These are phyloP conservation scores for Phasia obesa DNA, from an alignment of 2,888 invertebrate genomes.

Conservation along the genomic window DNA sequence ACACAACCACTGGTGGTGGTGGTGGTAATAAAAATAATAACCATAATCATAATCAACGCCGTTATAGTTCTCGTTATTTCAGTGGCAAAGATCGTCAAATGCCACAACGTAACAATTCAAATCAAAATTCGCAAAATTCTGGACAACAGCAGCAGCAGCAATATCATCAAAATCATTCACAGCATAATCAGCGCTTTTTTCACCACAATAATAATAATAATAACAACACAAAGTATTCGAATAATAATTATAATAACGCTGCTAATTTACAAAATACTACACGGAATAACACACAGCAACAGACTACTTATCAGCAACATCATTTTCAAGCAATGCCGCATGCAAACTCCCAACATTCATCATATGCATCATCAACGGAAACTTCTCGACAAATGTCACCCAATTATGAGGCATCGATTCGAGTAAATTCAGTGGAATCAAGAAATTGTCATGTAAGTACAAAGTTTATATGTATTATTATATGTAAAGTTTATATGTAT, in stretches of 20 bases:
- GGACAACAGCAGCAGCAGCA: slow-evolving; percentile 41
- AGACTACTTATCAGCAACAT: slow-evolving; percentile 9
- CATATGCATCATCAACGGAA: slow-evolving; percentile 47
- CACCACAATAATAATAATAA: slow-evolving; percentile 43
- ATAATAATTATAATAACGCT: slow-evolving; percentile 35
- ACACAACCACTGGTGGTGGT: slow-evolving; percentile 25
- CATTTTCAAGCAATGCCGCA: slow-evolving; percentile 28
- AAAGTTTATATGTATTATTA: not conserved
- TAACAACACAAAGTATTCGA: slow-evolving; percentile 24
- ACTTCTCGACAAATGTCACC: slow-evolving; percentile 73
- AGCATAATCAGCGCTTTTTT: slow-evolving; percentile 58
- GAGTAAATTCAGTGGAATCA: slow-evolving; percentile 35
- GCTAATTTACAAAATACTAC: slow-evolving; percentile 36
- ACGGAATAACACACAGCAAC: slow-evolving; percentile 50
- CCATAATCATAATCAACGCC: slow-evolving; percentile 66
- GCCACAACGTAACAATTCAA: slow-evolving; percentile 65
- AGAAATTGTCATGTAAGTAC: slow-evolving; percentile 56
- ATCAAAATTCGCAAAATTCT: slow-evolving; percentile 22
- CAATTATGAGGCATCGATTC: slow-evolving; percentile 41
- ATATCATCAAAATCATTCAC: slow-evolving; percentile 45
- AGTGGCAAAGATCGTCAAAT: slow-evolving; percentile 73
- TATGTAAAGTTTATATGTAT: too few relatives aligned
- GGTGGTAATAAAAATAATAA: slow-evolving; percentile 40
- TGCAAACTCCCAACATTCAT: slow-evolving; percentile 16
- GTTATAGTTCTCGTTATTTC: slow-evolving; percentile 76